Evolutionary conservation across 2,113 vertebrate genomes (phyloP), one percentile per base, ranked within the genome.

Genomic region (Ptilorrhoa leucosticta): DNA sequence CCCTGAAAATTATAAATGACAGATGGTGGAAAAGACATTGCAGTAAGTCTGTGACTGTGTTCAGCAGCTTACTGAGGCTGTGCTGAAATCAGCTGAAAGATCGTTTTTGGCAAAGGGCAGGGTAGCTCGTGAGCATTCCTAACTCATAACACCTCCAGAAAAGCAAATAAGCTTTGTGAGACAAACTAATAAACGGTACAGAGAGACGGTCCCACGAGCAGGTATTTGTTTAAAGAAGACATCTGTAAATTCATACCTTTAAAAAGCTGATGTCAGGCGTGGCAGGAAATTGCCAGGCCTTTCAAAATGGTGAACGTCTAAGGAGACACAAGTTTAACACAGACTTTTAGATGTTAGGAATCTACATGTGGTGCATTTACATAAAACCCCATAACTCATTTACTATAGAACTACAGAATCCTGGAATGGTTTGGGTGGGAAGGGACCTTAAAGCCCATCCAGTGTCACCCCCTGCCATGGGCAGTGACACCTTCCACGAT

Each of bases 361-460:
- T n/a, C 8, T 7, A 0, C 23, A 10, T 4, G 2, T 15, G 4
- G 6, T 35, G 4, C 1, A 5, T 48, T 44, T 44, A n/a, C 14
- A 6, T 4, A 17, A 15, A 13, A 9, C 11, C 1, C 3, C 2
- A 6, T 10, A 63, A 50, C 3, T 50, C 13, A 30, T 1, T 35
- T 42, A 2, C 21, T 20, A 13, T 7, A 23, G 39, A 63, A 42
- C 8, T 19, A 31, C 1, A 37, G 58, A 23, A 50, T 23, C 27
- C 5, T 8, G 19, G 27, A 19, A 4, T 9, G 10, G 18, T 44
- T 57, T 57, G 10, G 24, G 26, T 3, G 42, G 30, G 40, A 15
- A 22, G 12, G 2, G 11, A 42, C 12, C 17, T 13, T 5, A 28
- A 42, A 80, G 1, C 3, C 5, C 31, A 35, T 1, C 30, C 16